A percentile compares a stretch with the other conserved stretches of the same genome.
Conservation (phyloP, 2,888 invertebrate genomes). For the Cantharis lateralis region DNA sequence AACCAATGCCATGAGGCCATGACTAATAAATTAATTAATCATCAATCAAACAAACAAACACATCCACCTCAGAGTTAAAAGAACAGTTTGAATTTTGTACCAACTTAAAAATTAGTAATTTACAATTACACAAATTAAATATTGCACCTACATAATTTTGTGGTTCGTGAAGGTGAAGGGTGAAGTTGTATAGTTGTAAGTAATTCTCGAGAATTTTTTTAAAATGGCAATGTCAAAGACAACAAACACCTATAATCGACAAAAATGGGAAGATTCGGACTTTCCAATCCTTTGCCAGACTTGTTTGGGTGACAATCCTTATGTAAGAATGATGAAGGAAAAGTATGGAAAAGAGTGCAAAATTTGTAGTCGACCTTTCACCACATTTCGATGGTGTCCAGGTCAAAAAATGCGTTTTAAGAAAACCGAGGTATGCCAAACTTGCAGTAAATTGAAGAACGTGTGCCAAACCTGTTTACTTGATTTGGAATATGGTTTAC, state of each 20-base stretch:
- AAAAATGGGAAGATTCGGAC: conserved; percentile 95
- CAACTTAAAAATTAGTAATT: no score
- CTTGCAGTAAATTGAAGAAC: conserved; percentile 92
- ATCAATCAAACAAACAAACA: no score
- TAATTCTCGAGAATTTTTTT: neutral
- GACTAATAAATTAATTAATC: no score
- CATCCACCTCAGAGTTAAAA: no score
- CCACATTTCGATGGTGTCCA: conserved; percentile 96
- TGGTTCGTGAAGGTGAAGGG: neutral
- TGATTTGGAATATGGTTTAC: conserved; percentile 89
- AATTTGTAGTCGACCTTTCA: conserved; percentile 92
- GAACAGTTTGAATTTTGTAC: no score
- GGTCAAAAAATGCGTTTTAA: conserved; percentile 95
- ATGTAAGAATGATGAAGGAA: conserved; percentile 95
- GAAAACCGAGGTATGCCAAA: conserved; percentile 95
- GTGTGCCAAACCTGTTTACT: conserved; percentile 95
- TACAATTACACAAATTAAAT: no score
- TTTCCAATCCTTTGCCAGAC: conserved; percentile 96
- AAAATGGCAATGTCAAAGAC: conserved; percentile 83
- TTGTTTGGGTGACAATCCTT: conserved; percentile 95
- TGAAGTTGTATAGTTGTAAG: neutral
- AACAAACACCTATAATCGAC: conserved; percentile 89
- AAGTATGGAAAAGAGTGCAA: conserved; percentile 95
- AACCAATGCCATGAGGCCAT: no score
- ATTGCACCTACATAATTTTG: neutral